Percentiles rank a stretch among this genome's conserved stretches.
phyloP scores from a whole-genome alignment of 1,140 invertebrate genomes.

The Belonocnema kinseyi region DNA sequence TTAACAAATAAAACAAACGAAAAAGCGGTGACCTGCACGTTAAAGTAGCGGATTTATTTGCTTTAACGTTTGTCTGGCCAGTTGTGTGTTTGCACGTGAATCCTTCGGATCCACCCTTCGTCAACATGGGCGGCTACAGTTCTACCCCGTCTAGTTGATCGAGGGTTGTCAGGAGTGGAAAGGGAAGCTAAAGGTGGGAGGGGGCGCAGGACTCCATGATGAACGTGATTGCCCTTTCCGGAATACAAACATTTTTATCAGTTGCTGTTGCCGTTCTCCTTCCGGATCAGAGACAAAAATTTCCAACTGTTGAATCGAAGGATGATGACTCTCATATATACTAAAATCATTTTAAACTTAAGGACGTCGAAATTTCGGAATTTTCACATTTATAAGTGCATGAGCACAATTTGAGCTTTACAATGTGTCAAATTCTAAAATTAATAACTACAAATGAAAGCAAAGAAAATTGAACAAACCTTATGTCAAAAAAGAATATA shows the following conservation, averaged over 20 bases:
- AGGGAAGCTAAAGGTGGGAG: constrained; percentile 49
- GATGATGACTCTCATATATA: no score
- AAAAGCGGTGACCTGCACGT: constrained; percentile 73
- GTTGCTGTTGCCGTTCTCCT: constrained; percentile 37
- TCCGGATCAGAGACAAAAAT: constrained; percentile 1
- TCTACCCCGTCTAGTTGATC: constrained; percentile 36
- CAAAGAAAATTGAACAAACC: no score
- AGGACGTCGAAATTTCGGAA: no score
- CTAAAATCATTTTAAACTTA: no score
- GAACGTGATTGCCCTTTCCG: constrained; percentile 74
- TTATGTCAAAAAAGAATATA: no score
- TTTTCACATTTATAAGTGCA: no score
- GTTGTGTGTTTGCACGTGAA: constrained; percentile 48
- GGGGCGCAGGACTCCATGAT: constrained; percentile 64
- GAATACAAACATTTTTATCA: constrained; percentile 72
- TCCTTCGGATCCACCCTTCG: constrained; percentile 40
- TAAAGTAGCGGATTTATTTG: constrained; percentile 74
- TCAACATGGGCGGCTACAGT: constrained; percentile 48
- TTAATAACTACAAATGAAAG: no score
- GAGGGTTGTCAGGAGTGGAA: constrained; percentile 48
- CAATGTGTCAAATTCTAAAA: no score
- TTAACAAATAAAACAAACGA: constrained; percentile 75
- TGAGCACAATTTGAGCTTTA: no score
- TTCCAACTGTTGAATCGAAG: not conserved
- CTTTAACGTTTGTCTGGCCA: constrained; percentile 68